Evolutionary conservation across 2,888 invertebrate genomes (phyloP).

Genomic region (Electrophaes corylata): DNA sequence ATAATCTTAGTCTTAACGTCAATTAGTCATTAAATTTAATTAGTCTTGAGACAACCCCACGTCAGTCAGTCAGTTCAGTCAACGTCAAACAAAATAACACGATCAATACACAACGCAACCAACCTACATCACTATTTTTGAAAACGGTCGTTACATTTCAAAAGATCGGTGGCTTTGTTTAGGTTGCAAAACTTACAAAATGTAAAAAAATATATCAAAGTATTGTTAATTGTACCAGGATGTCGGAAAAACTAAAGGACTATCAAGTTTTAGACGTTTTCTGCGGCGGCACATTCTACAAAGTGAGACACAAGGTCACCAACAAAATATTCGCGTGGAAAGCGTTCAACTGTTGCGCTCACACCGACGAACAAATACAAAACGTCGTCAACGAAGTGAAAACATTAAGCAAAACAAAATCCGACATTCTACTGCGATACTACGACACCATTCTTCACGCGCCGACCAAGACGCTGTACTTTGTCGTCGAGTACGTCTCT

Average conservation of each 20-base stretch:
- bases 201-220: constrained; percentile 56
- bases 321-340: constrained; percentile 80
- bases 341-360: constrained; percentile 75
- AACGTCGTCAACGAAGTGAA: constrained; percentile 74
- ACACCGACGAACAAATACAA: constrained; percentile 73
- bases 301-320: constrained; percentile 82
- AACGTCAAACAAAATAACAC: not conserved
- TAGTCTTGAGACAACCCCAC: too few species aligned
- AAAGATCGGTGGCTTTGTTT: constrained; percentile 74
- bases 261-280: constrained; percentile 81
- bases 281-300: constrained; percentile 78
- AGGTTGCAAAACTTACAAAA: constrained; percentile 73
- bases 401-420: constrained; percentile 66
- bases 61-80: too few species aligned
- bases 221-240: constrained; percentile 45
- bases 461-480: constrained; percentile 77
- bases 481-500: constrained; percentile 73
- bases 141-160: constrained; percentile 61
- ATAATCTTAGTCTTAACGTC: too few species aligned
- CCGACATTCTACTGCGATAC: constrained; percentile 68
- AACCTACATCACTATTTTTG: constrained; percentile 55
- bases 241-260: constrained; percentile 75
- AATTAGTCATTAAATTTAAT: too few species aligned
- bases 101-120: not conserved
- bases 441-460: constrained; percentile 76